These are phyloP conservation scores for Drosophila suzukii DNA, from an alignment of 1,140 invertebrate species.

Conservation along the genomic window DNA sequence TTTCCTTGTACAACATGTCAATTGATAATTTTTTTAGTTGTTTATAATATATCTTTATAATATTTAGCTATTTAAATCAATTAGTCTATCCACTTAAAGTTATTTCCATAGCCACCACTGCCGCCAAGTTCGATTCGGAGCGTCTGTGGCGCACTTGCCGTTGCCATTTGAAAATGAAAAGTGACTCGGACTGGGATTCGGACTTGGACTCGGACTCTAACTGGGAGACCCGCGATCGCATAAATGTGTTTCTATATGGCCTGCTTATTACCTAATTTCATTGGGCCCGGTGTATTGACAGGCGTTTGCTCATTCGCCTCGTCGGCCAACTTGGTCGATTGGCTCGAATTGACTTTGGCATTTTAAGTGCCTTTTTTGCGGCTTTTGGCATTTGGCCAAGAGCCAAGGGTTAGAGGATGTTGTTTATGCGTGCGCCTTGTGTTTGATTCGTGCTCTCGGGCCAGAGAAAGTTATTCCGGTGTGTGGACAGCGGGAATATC, in stretches of 20 bases:
- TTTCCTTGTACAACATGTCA: not conserved
- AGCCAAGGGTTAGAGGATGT: constrained; percentile 54
- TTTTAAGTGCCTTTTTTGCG: constrained; percentile 64
- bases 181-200: constrained; percentile 58
- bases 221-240: constrained; percentile 14
- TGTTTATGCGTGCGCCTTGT: constrained; percentile 34
- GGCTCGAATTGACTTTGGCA: constrained; percentile 64
- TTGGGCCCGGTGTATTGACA: constrained; percentile 54
- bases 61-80: too few species aligned
- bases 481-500: constrained; percentile 15
- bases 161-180: constrained; percentile 81
- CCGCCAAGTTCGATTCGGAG: constrained; percentile 28
- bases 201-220: constrained; percentile 9
- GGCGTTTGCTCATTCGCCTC: constrained; percentile 35
- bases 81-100: not conserved
- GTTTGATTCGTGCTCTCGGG: constrained; percentile 16
- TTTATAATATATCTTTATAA: not conserved
- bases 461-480: constrained; percentile 38
- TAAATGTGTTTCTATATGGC: constrained; percentile 60
- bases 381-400: constrained; percentile 60
- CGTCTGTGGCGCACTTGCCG: constrained; percentile 69
- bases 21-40: not conserved
- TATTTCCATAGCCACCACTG: constrained; percentile 21
- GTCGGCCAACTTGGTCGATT: constrained; percentile 21
- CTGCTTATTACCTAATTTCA: constrained; percentile 82